Evolutionary conservation across 2,888 invertebrate genomes (phyloP).

Genomic region (Cartodere bifasciata): DNA sequence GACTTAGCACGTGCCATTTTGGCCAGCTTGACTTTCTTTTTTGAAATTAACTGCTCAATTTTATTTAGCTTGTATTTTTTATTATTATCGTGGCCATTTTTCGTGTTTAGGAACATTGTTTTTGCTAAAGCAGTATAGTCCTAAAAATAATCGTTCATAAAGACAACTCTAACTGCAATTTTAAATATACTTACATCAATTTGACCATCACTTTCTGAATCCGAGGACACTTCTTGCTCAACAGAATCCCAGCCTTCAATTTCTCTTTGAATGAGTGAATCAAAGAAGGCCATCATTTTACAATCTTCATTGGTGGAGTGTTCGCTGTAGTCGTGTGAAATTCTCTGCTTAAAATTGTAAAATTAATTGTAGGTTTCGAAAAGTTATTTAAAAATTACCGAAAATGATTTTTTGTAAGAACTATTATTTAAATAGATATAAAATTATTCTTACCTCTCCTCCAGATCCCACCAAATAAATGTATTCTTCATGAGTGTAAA

Average conservation of each 20-base stretch:
- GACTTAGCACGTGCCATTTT: slow-evolving; percentile 49
- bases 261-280: slow-evolving; percentile 82
- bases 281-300: slow-evolving; percentile 94
- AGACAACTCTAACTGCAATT: neutral
- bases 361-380: too few species aligned
- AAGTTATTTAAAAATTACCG: too few species aligned
- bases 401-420: too few species aligned
- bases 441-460: slow-evolving; percentile 44
- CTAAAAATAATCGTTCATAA: slow-evolving; percentile 10
- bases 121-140: slow-evolving; percentile 18
- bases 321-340: slow-evolving; percentile 80
- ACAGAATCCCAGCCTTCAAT: slow-evolving; percentile 57
- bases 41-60: slow-evolving; percentile 59
- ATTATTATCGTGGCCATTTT: slow-evolving; percentile 31
- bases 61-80: slow-evolving; percentile 42
- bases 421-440: neutral
- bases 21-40: slow-evolving; percentile 53
- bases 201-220: slow-evolving; percentile 15
- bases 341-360: too few species aligned
- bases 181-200: slow-evolving; percentile 10
- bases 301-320: slow-evolving; percentile 83
- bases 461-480: slow-evolving; percentile 66
- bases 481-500: slow-evolving; percentile 72
- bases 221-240: slow-evolving; percentile 19
- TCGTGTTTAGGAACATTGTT: slow-evolving; percentile 22